Conservation (phyloP, 2,113 vertebrate species). For the Uropsilus gracilis region DNA sequence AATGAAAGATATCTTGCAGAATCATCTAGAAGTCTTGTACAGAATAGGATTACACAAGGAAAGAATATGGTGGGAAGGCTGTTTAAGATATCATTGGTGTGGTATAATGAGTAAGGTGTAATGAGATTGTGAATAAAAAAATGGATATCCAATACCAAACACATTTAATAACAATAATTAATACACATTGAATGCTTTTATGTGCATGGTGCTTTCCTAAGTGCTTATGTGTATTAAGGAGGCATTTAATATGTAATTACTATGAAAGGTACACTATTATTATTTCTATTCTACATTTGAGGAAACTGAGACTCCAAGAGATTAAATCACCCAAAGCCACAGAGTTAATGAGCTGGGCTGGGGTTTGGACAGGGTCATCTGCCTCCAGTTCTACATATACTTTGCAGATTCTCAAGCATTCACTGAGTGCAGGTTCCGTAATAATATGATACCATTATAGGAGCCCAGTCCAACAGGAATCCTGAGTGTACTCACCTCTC, state of each 20-base stretch:
- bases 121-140: neutral
- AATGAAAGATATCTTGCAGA: neutral
- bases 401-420: neutral
- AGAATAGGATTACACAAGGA: neutral
- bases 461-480: neutral
- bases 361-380: neutral
- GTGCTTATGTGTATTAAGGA: neutral
- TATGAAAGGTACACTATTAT: neutral
- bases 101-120: neutral
- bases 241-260: neutral
- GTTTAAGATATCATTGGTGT: neutral
- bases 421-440: neutral
- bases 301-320: neutral
- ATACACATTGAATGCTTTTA: neutral
- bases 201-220: neutral
- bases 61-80: neutral
- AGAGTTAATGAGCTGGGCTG: neutral
- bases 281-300: neutral
- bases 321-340: neutral
- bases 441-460: neutral
- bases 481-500: neutral
- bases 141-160: neutral
- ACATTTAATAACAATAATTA: neutral
- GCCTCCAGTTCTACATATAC: neutral
- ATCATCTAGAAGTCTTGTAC: neutral